Percentiles rank a stretch among this genome's conserved stretches.
phyloP scores from a whole-genome alignment of 2,888 invertebrate species.

The Celastrina argiolus region DNA sequence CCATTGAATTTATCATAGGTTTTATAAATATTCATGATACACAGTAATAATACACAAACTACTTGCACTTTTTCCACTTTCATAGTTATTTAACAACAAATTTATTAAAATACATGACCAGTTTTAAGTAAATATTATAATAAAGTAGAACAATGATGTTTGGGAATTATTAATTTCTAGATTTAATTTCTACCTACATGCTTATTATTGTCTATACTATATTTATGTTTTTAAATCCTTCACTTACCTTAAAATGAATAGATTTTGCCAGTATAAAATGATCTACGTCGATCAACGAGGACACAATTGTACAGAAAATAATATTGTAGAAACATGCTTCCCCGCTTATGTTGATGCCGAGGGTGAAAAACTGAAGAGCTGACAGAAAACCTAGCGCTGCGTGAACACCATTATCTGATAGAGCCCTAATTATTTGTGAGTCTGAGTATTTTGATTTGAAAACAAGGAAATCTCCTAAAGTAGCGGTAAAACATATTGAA shows the following conservation, averaged over 20 bases:
- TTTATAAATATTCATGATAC: too few relatives aligned
- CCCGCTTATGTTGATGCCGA: slow-evolving; percentile 41
- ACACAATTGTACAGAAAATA: slow-evolving; percentile 52
- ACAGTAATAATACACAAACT: too few relatives aligned
- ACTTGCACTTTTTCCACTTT: too few relatives aligned
- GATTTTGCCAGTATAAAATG: slow-evolving; percentile 63
- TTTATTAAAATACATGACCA: too few relatives aligned
- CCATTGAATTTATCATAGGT: too few relatives aligned
- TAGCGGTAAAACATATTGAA: slow-evolving; percentile 43
- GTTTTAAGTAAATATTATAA: too few relatives aligned
- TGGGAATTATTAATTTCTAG: too few relatives aligned
- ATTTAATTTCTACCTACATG: too few relatives aligned
- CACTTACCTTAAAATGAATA: slow-evolving; percentile 54
- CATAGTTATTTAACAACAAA: too few relatives aligned
- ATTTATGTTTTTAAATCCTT: not conserved
- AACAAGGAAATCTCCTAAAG: slow-evolving; percentile 58
- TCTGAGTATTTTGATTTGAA: slow-evolving; percentile 56
- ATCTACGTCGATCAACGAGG: slow-evolving; percentile 60
- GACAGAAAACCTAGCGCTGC: slow-evolving; percentile 54
- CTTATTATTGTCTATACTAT: too few relatives aligned
- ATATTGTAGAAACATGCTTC: slow-evolving; percentile 44
- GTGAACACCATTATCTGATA: slow-evolving; percentile 54
- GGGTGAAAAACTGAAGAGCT: slow-evolving; percentile 51
- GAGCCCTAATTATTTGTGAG: slow-evolving; percentile 49
- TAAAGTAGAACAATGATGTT: too few relatives aligned